Evolutionary conservation across 2,113 vertebrate genomes (phyloP).

Genomic region (Megaceryle maxima): DNA sequence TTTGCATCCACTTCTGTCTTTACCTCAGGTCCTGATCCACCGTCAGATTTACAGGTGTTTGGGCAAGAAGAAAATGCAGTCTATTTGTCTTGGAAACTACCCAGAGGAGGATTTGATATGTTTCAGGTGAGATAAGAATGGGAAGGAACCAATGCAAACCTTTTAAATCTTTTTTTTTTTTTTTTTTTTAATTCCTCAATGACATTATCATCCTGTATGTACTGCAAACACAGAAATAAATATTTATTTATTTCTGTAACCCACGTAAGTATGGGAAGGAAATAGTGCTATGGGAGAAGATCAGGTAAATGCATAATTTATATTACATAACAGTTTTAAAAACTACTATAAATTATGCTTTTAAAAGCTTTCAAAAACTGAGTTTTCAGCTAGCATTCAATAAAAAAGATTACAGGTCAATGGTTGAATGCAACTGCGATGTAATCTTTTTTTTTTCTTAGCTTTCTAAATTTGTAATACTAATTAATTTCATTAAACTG

Average conservation of each 20-base stretch:
- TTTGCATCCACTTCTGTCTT: not conserved
- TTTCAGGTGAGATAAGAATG: constrained; percentile 77
- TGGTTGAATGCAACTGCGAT: not conserved
- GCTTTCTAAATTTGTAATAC: not conserved
- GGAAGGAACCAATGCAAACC: not conserved
- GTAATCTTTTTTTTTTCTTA: not conserved
- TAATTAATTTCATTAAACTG: not conserved
- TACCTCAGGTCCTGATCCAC: constrained; percentile 77
- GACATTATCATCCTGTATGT: not conserved
- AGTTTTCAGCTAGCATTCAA: not conserved
- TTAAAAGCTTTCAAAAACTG: not conserved
- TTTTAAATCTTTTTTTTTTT: not conserved
- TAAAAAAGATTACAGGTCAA: not conserved
- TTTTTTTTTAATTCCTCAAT: not conserved
- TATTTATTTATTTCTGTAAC: not conserved
- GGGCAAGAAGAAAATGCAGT: constrained; percentile 75
- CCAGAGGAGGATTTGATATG: constrained; percentile 76
- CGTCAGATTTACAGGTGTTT: constrained; percentile 77
- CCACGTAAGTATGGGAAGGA: not conserved
- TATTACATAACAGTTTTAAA: not conserved
- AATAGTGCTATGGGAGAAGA: not conserved
- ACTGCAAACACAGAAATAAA: not conserved
- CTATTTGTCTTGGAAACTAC: constrained; percentile 82
- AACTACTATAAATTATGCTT: not conserved
- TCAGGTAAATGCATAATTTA: not conserved